Evolutionary conservation across 2,888 invertebrate genomes (phyloP).

Genomic region (Pterostichus niger): DNA sequence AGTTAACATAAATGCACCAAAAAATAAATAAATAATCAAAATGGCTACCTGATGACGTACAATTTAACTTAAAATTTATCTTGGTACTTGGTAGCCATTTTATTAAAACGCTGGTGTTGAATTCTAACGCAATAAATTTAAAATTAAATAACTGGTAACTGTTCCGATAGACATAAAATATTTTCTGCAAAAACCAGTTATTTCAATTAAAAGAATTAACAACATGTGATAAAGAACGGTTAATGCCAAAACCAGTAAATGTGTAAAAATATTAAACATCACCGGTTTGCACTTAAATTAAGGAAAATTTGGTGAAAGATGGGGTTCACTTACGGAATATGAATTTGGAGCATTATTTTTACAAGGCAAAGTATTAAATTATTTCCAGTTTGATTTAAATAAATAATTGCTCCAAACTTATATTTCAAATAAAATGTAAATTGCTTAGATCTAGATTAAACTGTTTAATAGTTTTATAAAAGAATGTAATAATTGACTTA

Average conservation of each 20-base stretch:
- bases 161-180: constrained; percentile 34
- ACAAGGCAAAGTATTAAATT: constrained; percentile 45
- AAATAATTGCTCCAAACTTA: constrained; percentile 57
- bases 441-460: constrained; percentile 56
- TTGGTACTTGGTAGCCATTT: constrained; percentile 23
- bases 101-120: constrained; percentile 1
- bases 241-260: constrained; percentile 38
- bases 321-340: constrained; percentile 55
- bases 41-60: constrained; percentile 10
- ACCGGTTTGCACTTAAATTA: constrained; percentile 60
- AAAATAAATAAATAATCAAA: constrained; percentile 18
- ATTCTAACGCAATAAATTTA: neutral
- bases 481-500: constrained; percentile 58
- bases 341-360: constrained; percentile 62
- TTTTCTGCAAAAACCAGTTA: constrained; percentile 45
- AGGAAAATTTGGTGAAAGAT: constrained; percentile 58
- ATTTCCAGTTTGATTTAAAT: constrained; percentile 34
- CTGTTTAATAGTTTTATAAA: constrained; percentile 58
- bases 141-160: constrained; percentile 7
- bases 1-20: constrained; percentile 35
- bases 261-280: constrained; percentile 28
- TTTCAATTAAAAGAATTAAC: constrained; percentile 27
- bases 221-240: constrained; percentile 46
- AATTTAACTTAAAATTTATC: neutral
- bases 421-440: constrained; percentile 61